Percentiles rank a stretch among this genome's conserved stretches.
Conservation (phyloP, 1,140 invertebrate genomes). For the Camponotus vicinus region DNA sequence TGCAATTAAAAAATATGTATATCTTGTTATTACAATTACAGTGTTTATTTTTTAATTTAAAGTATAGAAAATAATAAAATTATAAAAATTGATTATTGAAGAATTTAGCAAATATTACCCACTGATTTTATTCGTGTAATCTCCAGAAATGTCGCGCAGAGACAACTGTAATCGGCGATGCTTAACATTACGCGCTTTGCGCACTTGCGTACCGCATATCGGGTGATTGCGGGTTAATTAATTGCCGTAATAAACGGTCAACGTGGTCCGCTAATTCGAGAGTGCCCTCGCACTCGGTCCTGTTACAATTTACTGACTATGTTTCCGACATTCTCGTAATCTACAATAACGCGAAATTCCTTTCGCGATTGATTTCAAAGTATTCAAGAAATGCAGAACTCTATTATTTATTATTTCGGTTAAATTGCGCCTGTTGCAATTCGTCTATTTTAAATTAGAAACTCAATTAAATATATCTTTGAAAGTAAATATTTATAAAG, state of each 20-base stretch:
- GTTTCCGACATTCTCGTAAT: background rate
- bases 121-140: slow-evolving; percentile 20
- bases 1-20: background rate
- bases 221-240: slow-evolving; percentile 51
- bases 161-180: slow-evolving; percentile 19
- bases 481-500: background rate
- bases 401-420: background rate
- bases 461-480: background rate
- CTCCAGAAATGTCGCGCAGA: slow-evolving; percentile 11
- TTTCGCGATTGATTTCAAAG: slow-evolving; percentile 12
- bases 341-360: background rate
- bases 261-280: slow-evolving; percentile 48
- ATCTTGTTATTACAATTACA: background rate
- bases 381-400: background rate
- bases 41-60: background rate
- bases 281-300: slow-evolving; percentile 41
- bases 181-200: slow-evolving; percentile 36
- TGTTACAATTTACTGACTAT: slow-evolving; percentile 40
- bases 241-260: slow-evolving; percentile 60
- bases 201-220: slow-evolving; percentile 44
- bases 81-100: slow-evolving; percentile 8
- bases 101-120: background rate
- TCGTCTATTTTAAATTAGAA: background rate
- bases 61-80: no score
- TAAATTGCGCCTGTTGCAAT: background rate